A percentile compares a stretch with the other conserved stretches of the same genome.
Evolutionary conservation across 2,113 vertebrate genomes (phyloP).

Genomic region (Lipophrys pholis): DNA sequence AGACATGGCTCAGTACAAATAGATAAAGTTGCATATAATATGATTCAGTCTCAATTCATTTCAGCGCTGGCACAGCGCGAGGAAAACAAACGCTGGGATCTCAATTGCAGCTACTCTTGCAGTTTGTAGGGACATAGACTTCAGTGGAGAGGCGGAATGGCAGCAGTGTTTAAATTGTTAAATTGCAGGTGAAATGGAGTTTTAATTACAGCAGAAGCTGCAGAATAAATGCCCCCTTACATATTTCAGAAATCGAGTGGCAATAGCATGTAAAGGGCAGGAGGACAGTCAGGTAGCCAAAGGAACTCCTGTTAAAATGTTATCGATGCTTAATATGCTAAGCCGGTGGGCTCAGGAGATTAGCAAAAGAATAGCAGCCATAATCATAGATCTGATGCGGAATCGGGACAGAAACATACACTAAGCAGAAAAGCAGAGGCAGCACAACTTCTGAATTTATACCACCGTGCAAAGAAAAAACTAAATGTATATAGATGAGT

Average conservation of each 20-base stretch:
- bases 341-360: slow-evolving; percentile 49
- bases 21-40: no score
- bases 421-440: slow-evolving; percentile 21
- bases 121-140: neutral
- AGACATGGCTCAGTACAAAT: neutral
- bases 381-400: slow-evolving; percentile 46
- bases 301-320: slow-evolving; percentile 51
- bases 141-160: neutral
- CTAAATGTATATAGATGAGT: slow-evolving; percentile 11
- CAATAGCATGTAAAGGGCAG: slow-evolving; percentile 38
- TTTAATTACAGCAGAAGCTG: slow-evolving; percentile 21
- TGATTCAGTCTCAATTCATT: no score
- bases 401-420: slow-evolving; percentile 34
- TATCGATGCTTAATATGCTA: slow-evolving; percentile 58
- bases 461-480: slow-evolving; percentile 5
- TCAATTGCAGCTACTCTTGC: no score
- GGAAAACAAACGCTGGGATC: no score
- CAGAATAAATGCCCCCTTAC: slow-evolving; percentile 29
- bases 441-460: slow-evolving; percentile 7
- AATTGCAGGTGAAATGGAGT: slow-evolving; percentile 5
- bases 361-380: slow-evolving; percentile 41
- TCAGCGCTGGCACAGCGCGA: no score
- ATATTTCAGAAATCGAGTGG: slow-evolving; percentile 22
- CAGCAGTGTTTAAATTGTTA: slow-evolving; percentile 6
- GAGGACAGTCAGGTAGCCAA: slow-evolving; percentile 35